A percentile compares a stretch with the other conserved stretches of the same genome.
phyloP scores from a whole-genome alignment of 2,888 invertebrate genomes.

The Hyposoter didymator region DNA sequence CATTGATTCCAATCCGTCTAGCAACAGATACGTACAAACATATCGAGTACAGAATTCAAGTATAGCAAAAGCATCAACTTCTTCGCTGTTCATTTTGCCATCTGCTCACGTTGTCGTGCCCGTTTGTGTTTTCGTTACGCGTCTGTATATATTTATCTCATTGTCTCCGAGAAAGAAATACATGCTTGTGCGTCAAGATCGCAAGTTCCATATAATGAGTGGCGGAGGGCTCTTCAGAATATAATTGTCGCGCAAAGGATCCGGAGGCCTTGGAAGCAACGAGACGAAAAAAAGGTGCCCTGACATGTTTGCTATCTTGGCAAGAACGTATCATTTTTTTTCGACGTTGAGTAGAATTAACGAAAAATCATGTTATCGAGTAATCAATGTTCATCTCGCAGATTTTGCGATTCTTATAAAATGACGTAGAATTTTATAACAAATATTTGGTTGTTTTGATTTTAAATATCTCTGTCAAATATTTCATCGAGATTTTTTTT shows the following conservation, averaged over 20 bases:
- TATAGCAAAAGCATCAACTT: constrained; percentile 28
- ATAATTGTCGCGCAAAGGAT: constrained; percentile 38
- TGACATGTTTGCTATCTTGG: background rate
- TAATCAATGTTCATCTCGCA: background rate
- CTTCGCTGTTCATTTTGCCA: constrained; percentile 45
- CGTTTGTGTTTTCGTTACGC: constrained; percentile 56
- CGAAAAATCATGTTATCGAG: background rate
- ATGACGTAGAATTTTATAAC: background rate
- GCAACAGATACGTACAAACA: background rate
- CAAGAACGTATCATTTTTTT: background rate
- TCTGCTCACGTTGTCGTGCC: constrained; percentile 54
- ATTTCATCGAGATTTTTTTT: background rate
- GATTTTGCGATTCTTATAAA: background rate
- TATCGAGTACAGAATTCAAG: background rate
- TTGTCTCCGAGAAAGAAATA: constrained; percentile 55
- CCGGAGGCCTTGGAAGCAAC: constrained; percentile 1
- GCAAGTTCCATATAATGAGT: constrained; percentile 40
- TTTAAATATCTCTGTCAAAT: background rate
- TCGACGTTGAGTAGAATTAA: background rate
- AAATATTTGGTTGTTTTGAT: background rate
- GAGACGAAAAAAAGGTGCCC: constrained; percentile 20
- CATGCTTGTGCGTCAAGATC: constrained; percentile 41
- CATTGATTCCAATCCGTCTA: background rate
- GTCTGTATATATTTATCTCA: constrained; percentile 38
- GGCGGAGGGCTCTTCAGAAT: constrained; percentile 23